These are phyloP conservation scores for Pegoplata infirma DNA, from an alignment of 2,888 invertebrate genomes.

Conservation along the genomic window DNA sequence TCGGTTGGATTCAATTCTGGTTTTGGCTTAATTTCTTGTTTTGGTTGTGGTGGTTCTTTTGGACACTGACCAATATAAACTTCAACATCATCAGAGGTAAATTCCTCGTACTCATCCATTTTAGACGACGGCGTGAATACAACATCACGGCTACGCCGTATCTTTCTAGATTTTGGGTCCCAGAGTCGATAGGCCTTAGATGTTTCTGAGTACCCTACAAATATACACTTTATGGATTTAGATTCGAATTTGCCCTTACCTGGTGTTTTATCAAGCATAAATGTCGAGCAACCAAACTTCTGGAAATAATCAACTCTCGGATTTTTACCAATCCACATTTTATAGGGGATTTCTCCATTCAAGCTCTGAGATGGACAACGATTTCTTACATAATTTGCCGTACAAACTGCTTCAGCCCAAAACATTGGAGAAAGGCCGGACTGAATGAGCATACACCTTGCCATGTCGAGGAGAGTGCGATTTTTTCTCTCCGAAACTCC, in stretches of 20 bases:
- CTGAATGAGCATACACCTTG: slow-evolving; percentile 66
- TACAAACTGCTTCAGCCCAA: slow-evolving; percentile 70
- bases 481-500: slow-evolving; percentile 64
- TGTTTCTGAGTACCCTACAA: slow-evolving; percentile 2
- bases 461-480: slow-evolving; percentile 66
- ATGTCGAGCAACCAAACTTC: slow-evolving; percentile 45
- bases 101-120: too few relatives aligned
- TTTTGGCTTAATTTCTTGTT: not conserved
- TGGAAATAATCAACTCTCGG: slow-evolving; percentile 51
- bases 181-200: slow-evolving; percentile 29
- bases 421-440: slow-evolving; percentile 63
- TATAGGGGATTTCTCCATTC: slow-evolving; percentile 39
- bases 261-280: too few relatives aligned
- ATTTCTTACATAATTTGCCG: slow-evolving; percentile 67
- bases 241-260: too few relatives aligned
- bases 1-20: slow-evolving; percentile 5
- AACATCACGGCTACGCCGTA: slow-evolving; percentile 36
- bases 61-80: too few relatives aligned
- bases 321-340: slow-evolving; percentile 49
- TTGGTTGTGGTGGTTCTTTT: too few relatives aligned
- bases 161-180: slow-evolving; percentile 18
- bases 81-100: too few relatives aligned
- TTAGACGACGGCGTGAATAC: too few relatives aligned
- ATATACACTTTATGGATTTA: too few relatives aligned
- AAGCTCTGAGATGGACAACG: slow-evolving; percentile 55